Conservation (phyloP, 2,797 vertebrate genomes). For the Poeciliopsis gracilis region DNA sequence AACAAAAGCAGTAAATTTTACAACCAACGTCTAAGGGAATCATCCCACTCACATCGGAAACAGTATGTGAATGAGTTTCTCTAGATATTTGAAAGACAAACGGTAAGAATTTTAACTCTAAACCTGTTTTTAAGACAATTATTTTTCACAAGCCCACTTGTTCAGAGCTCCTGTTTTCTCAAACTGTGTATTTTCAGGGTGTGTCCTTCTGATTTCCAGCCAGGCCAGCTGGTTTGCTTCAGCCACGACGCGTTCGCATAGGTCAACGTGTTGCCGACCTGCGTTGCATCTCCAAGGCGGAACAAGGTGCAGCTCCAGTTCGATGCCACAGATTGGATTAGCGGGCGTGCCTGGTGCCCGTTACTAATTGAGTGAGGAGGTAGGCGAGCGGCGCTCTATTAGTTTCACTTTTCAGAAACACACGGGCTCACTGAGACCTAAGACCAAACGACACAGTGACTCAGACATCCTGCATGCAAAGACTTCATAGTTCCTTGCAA, state of each 20-base stretch:
- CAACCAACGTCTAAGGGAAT: not conserved
- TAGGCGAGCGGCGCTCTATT: constrained; percentile 23
- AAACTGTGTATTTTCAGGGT: not conserved
- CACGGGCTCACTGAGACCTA: constrained; percentile 13
- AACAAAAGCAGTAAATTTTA: not conserved
- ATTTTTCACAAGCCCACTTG: not conserved
- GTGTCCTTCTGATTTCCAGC: constrained; percentile 30
- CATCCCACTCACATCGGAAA: not conserved
- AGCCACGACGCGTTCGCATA: not conserved
- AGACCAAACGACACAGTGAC: not conserved
- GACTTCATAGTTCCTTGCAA: not conserved
- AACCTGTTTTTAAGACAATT: not conserved
- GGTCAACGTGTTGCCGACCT: constrained; percentile 30
- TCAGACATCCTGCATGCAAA: not conserved
- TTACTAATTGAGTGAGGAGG: constrained; percentile 38
- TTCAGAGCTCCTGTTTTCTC: constrained; percentile 2
- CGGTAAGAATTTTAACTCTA: no score
- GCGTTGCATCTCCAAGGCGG: constrained; percentile 15
- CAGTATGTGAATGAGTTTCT: not conserved
- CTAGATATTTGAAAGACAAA: not conserved
- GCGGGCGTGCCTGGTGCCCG: constrained; percentile 19
- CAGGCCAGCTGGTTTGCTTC: constrained; percentile 49
- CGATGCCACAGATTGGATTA: constrained; percentile 50
- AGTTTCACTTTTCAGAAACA: constrained; percentile 36
- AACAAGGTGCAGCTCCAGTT: constrained; percentile 25